Base-by-base conservation (phyloP, 2,888 invertebrate species). In the Chirona hameri region DNA sequence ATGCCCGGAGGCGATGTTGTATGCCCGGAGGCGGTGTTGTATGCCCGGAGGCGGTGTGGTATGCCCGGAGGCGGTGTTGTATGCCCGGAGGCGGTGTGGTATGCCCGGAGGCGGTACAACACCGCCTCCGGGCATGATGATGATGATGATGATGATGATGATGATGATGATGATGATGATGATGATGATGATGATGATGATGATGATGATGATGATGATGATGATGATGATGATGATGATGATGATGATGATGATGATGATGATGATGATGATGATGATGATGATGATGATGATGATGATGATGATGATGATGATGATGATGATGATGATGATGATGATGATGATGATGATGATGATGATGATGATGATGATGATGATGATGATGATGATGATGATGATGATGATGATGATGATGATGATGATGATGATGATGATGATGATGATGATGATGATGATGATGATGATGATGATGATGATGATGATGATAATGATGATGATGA, bases 71-170 rank as follows among this genome's bases (percentile, higher is more conserved):
- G n/a, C n/a, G n/a, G n/a, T n/a, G n/a, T n/a, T n/a, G n/a, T n/a
- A n/a, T n/a, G n/a, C n/a, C n/a, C n/a, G n/a, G n/a, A n/a, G n/a
- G n/a, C n/a, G n/a, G n/a, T n/a, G n/a, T n/a, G n/a, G n/a, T n/a
- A n/a, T n/a, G n/a, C n/a, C n/a, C n/a, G n/a, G n/a, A n/a, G n/a
- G n/a, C n/a, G n/a, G n/a, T n/a, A n/a, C n/a, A n/a, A n/a, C n/a
- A n/a, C n/a, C n/a, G n/a, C n/a, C n/a, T n/a, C n/a, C n/a, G n/a
- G n/a, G 21, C 18, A 65, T n/a, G 65, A 65, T n/a, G 65, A 65
- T n/a, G 65, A 65, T n/a, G 65, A 65, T 65, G 65, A 65, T 65
- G 65, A 65, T 65, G 65, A 65, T 65, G 65, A 65, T 65, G 65
- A 65, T 65, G 65, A 65, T 65, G 65, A 65, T 65, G 65, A 65